These are phyloP conservation scores for Anguilla japonica DNA, from an alignment of 2,113 vertebrate species.

Conservation along the genomic window DNA sequence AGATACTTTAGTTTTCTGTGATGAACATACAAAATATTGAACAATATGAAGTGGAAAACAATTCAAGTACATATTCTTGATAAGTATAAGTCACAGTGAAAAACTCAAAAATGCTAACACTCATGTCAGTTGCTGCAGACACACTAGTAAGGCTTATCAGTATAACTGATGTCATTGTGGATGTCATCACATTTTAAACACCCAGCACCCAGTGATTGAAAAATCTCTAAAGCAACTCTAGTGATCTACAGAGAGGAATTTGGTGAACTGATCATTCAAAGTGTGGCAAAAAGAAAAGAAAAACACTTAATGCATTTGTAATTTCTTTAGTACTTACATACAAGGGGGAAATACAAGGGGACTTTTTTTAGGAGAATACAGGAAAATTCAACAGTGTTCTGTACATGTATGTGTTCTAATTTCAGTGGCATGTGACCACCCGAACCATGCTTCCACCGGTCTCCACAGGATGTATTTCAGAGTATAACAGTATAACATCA, in stretches of 20 bases:
- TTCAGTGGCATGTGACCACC: constrained; percentile 52
- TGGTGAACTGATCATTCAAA: background rate
- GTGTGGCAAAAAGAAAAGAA: constrained; percentile 37
- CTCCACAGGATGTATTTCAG: constrained; percentile 49
- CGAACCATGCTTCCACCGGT: constrained; percentile 52
- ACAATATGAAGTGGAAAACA: background rate
- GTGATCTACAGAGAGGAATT: background rate
- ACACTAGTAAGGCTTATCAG: too few relatives aligned
- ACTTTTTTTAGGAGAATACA: constrained; percentile 70
- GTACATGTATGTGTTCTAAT: constrained; percentile 67
- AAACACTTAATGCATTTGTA: constrained; percentile 56
- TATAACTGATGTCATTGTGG: background rate
- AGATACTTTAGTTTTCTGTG: background rate
- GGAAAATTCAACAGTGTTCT: constrained; percentile 72
- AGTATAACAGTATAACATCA: constrained; percentile 54
- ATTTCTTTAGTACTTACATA: constrained; percentile 80
- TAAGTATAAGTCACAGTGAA: background rate
- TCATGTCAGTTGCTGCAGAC: background rate
- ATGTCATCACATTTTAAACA: background rate
- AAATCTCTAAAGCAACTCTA: background rate
- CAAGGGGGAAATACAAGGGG: constrained; percentile 72
- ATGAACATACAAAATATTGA: too few relatives aligned
- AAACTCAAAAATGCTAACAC: background rate
- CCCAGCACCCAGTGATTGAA: background rate
- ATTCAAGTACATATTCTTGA: background rate